Conservation (phyloP, 2,113 vertebrate genomes). For the Regulus satrapa region DNA sequence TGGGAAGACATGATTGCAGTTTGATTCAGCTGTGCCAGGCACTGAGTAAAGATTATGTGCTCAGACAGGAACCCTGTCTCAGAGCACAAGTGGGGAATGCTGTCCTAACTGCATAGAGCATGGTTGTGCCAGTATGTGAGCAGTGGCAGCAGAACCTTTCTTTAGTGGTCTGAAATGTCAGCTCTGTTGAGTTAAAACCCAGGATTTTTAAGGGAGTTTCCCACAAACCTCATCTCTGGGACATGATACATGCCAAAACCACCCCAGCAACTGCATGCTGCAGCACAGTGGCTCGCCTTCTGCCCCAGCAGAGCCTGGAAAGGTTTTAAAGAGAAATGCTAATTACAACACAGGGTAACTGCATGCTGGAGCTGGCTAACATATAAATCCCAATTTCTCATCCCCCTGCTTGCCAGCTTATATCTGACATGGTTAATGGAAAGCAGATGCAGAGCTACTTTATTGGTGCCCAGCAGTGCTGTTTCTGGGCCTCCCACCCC, state of each 20-base stretch:
- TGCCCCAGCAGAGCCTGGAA: not conserved
- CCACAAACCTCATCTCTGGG: not conserved
- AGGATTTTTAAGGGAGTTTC: not conserved
- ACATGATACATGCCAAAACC: not conserved
- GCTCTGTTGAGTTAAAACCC: not conserved
- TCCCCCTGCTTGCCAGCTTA: not conserved
- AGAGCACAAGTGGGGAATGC: fast-evolving
- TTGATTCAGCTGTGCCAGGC: slow-evolving; percentile 20
- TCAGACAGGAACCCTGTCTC: not conserved
- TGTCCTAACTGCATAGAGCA: not conserved
- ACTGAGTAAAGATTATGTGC: not conserved
- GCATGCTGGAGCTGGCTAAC: not conserved
- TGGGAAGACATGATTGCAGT: slow-evolving; percentile 21
- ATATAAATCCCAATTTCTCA: not conserved
- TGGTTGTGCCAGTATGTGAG: fast-evolving
- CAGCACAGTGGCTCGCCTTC: not conserved
- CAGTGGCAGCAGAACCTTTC: not conserved
- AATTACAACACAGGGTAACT: not conserved
- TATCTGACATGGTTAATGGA: not conserved
- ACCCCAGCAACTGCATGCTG: not conserved
- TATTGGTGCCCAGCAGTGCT: not conserved
- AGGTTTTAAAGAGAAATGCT: not conserved
- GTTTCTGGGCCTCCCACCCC: not conserved
- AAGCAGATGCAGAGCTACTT: not conserved
- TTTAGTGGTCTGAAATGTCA: not conserved